Base-by-base conservation (phyloP, 2,113 vertebrate genomes). In the Gymnobelideus leadbeateri region DNA sequence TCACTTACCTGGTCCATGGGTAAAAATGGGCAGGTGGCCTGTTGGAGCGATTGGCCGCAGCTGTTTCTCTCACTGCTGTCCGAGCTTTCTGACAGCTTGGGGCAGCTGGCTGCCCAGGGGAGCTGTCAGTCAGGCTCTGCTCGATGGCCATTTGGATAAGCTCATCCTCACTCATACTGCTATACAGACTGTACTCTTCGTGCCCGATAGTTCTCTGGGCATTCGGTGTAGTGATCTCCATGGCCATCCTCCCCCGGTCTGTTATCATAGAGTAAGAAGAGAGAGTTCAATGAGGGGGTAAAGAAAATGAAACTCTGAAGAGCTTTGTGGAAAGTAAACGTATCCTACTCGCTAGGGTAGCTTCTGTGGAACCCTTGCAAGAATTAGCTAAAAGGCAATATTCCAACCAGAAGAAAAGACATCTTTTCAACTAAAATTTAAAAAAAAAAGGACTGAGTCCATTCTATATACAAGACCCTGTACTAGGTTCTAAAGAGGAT, bases 141-240 rank as follows among this genome's bases (percentile, higher is more conserved):
- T 99, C 99, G 0, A 99, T 99, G 96, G 99, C 99, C 97, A 99
- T 97, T 97, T 99, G 99, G 89, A 99, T 96, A n/a, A 99, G 99
- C 95, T 99, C 99, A 0, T 99, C 99, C 90, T 99, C 99, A 0
- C 98, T 99, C 97, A 99, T 97, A 97, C 99, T 99, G 47, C 99
- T 98, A 97, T 99, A 99, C 68, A 99, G 94, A 50, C 99, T 99
- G 97, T 99, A 99, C 94, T 99, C 99, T 91, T 99, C 99, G 0
- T 98, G 98, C 26, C 98, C 98, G 1, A 98, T 98, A 0, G 94
- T 92, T 0, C 97, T 96, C 31, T 98, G 97, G 2, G 96, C 90
- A 25, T 98, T 98, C 50, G 95, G 97, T 0, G 94, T 97, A 0
- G 98, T 97, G 96, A 99, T 97, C 98, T 98, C 98, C 0, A 92